Percentiles rank a stretch among this genome's conserved stretches.
Conservation (phyloP, 2,113 vertebrate species). For the Boleophthalmus pectinirostris region DNA sequence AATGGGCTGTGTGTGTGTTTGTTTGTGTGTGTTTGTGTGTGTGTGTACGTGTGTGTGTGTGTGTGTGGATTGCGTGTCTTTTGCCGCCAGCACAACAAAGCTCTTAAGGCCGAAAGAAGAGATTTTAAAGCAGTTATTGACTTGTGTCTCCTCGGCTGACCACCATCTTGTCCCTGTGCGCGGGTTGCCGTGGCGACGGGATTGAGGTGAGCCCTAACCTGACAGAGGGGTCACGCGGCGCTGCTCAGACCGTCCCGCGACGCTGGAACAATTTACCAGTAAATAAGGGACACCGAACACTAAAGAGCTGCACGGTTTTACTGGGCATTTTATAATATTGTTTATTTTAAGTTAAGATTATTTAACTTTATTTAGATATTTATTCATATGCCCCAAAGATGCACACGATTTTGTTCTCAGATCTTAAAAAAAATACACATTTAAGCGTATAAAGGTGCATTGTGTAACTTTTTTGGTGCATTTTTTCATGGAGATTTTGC, state of each 20-base stretch:
- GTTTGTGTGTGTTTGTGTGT: conserved; percentile 22
- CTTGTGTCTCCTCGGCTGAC: conserved; percentile 60
- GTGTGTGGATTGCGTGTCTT: conserved; percentile 48
- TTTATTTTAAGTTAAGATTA: not conserved
- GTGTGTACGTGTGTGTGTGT: conserved; percentile 32
- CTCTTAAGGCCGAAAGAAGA: conserved; percentile 58
- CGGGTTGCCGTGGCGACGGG: conserved; percentile 60
- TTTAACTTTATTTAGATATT: no score
- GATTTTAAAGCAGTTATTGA: conserved; percentile 72
- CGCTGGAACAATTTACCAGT: not conserved
- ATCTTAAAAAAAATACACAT: no score
- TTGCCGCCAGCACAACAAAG: conserved; percentile 39
- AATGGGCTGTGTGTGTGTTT: no score
- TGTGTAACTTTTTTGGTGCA: no score
- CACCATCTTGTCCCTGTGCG: conserved; percentile 53
- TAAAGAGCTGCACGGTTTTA: not conserved
- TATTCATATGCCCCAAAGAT: no score
- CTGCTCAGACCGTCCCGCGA: conserved; percentile 12
- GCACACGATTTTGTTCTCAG: no score
- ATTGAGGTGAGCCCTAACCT: conserved; percentile 44
- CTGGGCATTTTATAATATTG: not conserved
- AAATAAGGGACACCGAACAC: not conserved
- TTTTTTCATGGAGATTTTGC: no score
- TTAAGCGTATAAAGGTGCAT: no score
- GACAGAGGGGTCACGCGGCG: conserved; percentile 43